Base-by-base conservation (phyloP, 2,888 invertebrate genomes). In the Mesoligia furuncula region DNA sequence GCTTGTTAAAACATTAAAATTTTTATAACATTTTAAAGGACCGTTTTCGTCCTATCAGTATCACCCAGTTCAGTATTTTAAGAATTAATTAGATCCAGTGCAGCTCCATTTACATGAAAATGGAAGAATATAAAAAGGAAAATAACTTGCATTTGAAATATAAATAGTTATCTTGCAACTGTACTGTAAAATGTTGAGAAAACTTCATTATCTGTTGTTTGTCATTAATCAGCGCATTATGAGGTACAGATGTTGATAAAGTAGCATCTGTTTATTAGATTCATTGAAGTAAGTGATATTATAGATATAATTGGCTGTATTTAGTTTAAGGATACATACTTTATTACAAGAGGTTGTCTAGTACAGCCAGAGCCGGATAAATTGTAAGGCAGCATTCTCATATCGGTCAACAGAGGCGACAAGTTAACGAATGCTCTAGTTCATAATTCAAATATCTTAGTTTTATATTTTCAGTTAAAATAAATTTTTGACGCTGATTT, bases 231-330 rank as follows among this genome's bases (percentile, higher is more conserved):
- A 39, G 57, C 7, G 5, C 64, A 68, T 57, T 73, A 48, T 48
- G 36, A 57, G 31, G 48, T 62, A 36, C 77, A 67, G 67, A 72
- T 77, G 39, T 62, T 74, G 61, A 67, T 64, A 51, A 39, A 48
- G 48, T 73, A 77, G 65, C 17, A 9, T 51, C n/a, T 74, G 39
- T 71, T 61, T 73, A 78, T 75, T 75, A 51, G 36, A 77, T 80
- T 81, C 70, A 84, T 73, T 77, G 64, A 66, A 73, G 59, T 70
- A 70, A 86, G 83, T 85, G 88, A 85, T 88, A 84, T 80, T 82
- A 65, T 84, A 81, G 64, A 70, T 83, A 68, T 84, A 68, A 84
- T 85, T 81, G 73, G 75, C 81, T 80, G 78, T 79, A 80, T 82
- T 81, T 70, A 79, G 66, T 86, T 79, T 80, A 81, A 75, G 71